Conservation (phyloP, 2,888 invertebrate species). For the Euphydryas editha region DNA sequence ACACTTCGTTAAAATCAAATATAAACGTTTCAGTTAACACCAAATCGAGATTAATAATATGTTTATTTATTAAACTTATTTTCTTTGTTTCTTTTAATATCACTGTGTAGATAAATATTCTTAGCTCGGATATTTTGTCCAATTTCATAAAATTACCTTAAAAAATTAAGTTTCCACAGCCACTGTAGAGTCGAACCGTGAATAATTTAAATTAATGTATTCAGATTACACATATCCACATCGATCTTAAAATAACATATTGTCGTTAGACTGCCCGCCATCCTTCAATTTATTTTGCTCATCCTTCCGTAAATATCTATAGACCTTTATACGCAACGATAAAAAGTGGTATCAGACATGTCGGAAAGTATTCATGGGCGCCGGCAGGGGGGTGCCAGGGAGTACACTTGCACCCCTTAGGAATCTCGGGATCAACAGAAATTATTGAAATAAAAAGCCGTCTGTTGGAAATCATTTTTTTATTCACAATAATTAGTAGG, state of each 20-base stretch:
- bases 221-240: slow-evolving; percentile 1
- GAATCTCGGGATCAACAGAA: too few relatives aligned
- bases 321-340: slow-evolving; percentile 11
- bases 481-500: too few relatives aligned
- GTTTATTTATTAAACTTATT: too few relatives aligned
- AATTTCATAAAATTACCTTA: neutral
- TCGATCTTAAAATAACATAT: slow-evolving; percentile 14
- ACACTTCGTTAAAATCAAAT: too few relatives aligned
- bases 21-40: too few relatives aligned
- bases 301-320: slow-evolving; percentile 9
- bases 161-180: neutral
- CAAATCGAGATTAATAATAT: too few relatives aligned
- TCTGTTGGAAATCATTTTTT: too few relatives aligned
- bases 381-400: neutral
- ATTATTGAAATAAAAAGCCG: too few relatives aligned
- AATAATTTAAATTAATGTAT: slow-evolving; percentile 3
- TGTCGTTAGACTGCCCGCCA: slow-evolving; percentile 10
- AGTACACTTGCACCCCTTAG: too few relatives aligned
- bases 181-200: neutral
- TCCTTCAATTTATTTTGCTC: slow-evolving; percentile 23
- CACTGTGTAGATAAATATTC: too few relatives aligned
- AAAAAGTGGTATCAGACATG: neutral
- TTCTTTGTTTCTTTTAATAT: too few relatives aligned
- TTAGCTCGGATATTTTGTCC: neutral
- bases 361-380: too few relatives aligned